Percentiles rank a stretch among this genome's conserved stretches.
phyloP scores from a whole-genome alignment of 2,113 vertebrate species.

The Physeter macrocephalus region DNA sequence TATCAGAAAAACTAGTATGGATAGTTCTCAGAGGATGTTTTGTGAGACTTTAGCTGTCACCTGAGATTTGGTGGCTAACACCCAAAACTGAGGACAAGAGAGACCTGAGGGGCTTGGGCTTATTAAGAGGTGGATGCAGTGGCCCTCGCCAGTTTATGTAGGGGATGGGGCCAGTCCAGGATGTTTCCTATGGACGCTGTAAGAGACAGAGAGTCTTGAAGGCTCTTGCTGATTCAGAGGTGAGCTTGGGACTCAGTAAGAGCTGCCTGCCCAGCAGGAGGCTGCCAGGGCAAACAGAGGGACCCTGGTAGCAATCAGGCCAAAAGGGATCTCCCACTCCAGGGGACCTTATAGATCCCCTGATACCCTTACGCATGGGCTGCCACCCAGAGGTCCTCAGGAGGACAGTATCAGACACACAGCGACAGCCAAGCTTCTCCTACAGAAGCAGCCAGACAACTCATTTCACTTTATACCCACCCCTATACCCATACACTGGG shows the following conservation, averaged over 20 bases:
- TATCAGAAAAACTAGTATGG: not conserved
- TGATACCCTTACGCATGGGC: too few relatives aligned
- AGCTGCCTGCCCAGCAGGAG: not conserved
- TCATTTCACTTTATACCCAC: not conserved
- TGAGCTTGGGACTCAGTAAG: not conserved
- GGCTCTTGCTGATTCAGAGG: not conserved
- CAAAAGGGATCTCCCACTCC: not conserved
- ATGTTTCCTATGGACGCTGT: not conserved
- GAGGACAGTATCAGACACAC: not conserved
- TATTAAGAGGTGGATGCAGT: too few relatives aligned
- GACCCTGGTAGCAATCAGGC: not conserved
- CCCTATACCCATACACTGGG: too few relatives aligned
- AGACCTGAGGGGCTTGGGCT: not conserved
- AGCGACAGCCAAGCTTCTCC: not conserved
- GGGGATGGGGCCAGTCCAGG: fast-evolving
- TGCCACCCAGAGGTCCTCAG: not conserved
- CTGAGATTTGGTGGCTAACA: not conserved
- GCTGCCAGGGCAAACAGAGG: too few relatives aligned
- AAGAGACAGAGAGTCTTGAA: not conserved
- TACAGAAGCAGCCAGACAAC: not conserved
- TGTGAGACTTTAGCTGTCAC: not conserved
- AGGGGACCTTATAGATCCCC: not conserved
- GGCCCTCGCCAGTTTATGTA: not conserved
- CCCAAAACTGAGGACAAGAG: not conserved
- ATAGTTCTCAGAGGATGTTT: not conserved